phyloP scores from a whole-genome alignment of 2,888 invertebrate genomes.

The Tinea semifulvella region DNA sequence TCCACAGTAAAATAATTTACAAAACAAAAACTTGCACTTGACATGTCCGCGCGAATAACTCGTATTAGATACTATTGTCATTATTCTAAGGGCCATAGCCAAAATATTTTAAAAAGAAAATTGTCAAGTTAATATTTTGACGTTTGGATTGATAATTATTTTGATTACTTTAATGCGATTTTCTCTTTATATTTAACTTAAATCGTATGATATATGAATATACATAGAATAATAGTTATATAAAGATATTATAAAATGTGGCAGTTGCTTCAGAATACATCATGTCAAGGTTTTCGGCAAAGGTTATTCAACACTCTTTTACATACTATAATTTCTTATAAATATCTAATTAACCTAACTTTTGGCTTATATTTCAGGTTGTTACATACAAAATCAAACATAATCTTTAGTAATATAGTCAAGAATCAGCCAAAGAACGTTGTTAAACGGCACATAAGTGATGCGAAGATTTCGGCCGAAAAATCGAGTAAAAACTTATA shows the following conservation, averaged over 20 bases:
- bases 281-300: conserved; percentile 39
- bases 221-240: background rate
- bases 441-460: conserved; percentile 36
- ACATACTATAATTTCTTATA: background rate
- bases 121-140: too few species aligned
- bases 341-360: background rate
- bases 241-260: conserved; percentile 32
- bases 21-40: too few species aligned
- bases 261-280: conserved; percentile 45
- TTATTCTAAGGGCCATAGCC: too few species aligned
- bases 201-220: background rate
- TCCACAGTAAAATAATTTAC: too few species aligned
- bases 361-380: conserved; percentile 34
- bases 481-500: conserved; percentile 35
- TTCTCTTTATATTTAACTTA: conserved; percentile 10
- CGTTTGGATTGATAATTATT: background rate
- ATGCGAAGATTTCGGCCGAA: conserved; percentile 32
- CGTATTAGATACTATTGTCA: too few species aligned
- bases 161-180: too few species aligned
- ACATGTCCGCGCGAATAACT: too few species aligned
- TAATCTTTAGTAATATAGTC: conserved; percentile 34
- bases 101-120: background rate
- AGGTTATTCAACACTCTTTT: conserved; percentile 30
- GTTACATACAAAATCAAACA: conserved; percentile 34
- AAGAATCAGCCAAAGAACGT: conserved; percentile 40